Evolutionary conservation across 2,888 invertebrate species (phyloP), one percentile per base, ranked within the genome.

Genomic region (Amiota communis): DNA sequence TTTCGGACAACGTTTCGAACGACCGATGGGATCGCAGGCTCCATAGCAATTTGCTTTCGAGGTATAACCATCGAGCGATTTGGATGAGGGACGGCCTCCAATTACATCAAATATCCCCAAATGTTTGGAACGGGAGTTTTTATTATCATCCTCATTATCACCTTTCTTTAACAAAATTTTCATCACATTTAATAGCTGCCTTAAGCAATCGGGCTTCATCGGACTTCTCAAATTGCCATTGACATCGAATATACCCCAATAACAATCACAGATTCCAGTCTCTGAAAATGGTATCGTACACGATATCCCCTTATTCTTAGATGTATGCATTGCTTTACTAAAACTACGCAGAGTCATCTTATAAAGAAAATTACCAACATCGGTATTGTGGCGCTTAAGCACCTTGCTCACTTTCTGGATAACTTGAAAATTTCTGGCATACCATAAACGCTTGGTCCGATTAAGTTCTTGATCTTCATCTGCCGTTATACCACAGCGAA

Each of bases 241-340:
- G 9, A 15, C 53, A 68, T 68, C 53, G 17, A 68, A 68, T 9
- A 68, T 47, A n/a, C 67, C 51, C 11, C 51, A 15, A 36, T 68
- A 51, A 23, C 51, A 11, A 10, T 47, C 65, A 49, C 65, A 48
- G 1, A 15, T 11, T 17, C 11, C 15, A 3, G 20, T 17, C 8
- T 65, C 65, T 8, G 65, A 11, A 17, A 65, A 48, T 17, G 65
- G 65, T 13, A 65, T n/a, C 2, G 1, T 1, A 46, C 65, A 65
- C 10, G 65, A 65, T 1, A 48, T 48, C 4, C 8, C 11, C 9
- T 8, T 17, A 20, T 59, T 1, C 2, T 47, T n/a, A n/a, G 13
- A 12, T 10, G 65, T n/a, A 65, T 48, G 46, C n/a, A 17, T 0
- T 65, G 48, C 65, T 1, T 15, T 9, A 48, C 49, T 9, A 65